A percentile compares a stretch with the other conserved stretches of the same genome.
Evolutionary conservation across 2,797 vertebrate species (phyloP).

Genomic region (Parambassis ranga): DNA sequence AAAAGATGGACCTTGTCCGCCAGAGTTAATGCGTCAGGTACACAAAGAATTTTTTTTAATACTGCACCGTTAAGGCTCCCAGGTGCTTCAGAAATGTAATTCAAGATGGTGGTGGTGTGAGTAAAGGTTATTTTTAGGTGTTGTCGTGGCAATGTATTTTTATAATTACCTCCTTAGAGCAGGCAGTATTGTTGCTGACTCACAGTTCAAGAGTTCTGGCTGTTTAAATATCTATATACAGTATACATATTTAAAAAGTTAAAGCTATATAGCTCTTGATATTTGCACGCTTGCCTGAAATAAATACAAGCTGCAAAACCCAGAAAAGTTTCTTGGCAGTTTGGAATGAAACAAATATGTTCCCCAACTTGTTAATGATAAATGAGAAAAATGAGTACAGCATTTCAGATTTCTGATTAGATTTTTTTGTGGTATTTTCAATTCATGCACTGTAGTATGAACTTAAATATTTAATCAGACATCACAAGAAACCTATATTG

Average conservation of each 20-base stretch:
- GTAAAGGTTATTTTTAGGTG: conserved; percentile 11
- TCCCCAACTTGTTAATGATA: not conserved
- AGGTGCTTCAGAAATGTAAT: not conserved
- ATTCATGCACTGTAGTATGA: not conserved
- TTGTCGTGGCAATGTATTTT: not conserved
- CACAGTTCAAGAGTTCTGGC: not conserved
- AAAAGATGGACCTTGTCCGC: not conserved
- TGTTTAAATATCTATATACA: too few species aligned
- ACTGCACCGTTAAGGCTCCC: conserved; percentile 15
- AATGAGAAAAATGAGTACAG: not conserved
- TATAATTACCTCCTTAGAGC: not conserved
- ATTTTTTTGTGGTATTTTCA: not conserved
- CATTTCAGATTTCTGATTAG: not conserved
- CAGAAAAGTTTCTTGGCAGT: not conserved
- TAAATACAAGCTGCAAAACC: not conserved
- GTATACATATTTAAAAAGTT: too few species aligned
- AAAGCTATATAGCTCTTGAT: not conserved
- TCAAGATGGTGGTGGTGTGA: not conserved
- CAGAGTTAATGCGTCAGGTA: not conserved
- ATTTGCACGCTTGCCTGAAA: not conserved
- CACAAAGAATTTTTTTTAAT: not conserved
- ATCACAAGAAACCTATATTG: not conserved
- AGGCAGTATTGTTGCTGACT: not conserved
- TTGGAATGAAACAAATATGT: too few species aligned
- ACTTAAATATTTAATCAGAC: conserved; percentile 21